phyloP scores from a whole-genome alignment of 1,140 invertebrate genomes.

The Luehdorfia chinensis region DNA sequence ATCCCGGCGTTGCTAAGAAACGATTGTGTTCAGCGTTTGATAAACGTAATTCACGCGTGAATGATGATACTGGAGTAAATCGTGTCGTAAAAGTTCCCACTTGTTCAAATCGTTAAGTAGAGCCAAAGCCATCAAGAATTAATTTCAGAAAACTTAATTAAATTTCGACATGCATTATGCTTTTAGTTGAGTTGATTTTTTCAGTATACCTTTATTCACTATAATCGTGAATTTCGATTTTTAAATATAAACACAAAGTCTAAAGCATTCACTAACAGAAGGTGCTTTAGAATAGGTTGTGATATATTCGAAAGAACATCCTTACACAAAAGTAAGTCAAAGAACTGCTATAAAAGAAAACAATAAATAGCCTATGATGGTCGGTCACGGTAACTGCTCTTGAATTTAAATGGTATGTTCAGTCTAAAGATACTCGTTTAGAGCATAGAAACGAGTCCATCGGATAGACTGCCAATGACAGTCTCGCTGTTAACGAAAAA shows the following conservation, averaged over 20 bases:
- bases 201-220: no score
- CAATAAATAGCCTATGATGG: constrained; percentile 55
- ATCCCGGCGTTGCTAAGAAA: constrained; percentile 9
- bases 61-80: background rate
- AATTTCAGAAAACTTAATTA: no score
- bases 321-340: no score
- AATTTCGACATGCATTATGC: no score
- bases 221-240: no score
- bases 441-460: constrained; percentile 65
- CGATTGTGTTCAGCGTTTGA: constrained; percentile 4
- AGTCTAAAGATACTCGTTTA: constrained; percentile 55
- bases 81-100: background rate
- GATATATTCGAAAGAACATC: no score
- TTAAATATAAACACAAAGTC: no score
- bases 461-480: constrained; percentile 53
- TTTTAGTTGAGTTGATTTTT: no score
- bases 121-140: no score
- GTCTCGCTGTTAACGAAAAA: constrained; percentile 55
- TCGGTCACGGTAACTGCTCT: constrained; percentile 48
- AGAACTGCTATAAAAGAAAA: constrained; percentile 48
- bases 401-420: constrained; percentile 72
- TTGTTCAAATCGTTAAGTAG: no score
- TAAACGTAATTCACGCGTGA: constrained; percentile 1
- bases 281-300: no score
- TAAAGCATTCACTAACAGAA: no score